Evolutionary conservation across 2,888 invertebrate genomes (phyloP).

Genomic region (Heliconius aoede): DNA sequence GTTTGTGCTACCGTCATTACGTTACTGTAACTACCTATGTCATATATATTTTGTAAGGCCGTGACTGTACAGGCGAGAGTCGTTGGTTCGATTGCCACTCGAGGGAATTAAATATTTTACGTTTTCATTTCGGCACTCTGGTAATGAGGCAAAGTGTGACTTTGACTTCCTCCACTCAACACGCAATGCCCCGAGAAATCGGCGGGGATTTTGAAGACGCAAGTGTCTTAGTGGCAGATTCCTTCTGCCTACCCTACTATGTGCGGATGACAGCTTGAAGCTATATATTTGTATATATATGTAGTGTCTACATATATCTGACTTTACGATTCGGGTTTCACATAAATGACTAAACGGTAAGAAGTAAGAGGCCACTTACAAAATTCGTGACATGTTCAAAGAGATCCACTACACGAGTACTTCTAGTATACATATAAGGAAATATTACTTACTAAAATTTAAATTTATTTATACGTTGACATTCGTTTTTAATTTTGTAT

Average conservation of each 20-base stretch:
- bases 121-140: too few relatives aligned
- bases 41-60: not conserved
- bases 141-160: too few relatives aligned
- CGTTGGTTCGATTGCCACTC: too few relatives aligned
- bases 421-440: not conserved
- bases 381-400: conserved; percentile 20
- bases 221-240: too few relatives aligned
- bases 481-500: not conserved
- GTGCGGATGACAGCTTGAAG: too few relatives aligned
- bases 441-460: not conserved
- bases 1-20: conserved; percentile 46
- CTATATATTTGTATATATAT: not conserved
- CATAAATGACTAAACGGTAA: conserved; percentile 12
- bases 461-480: not conserved
- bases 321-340: conserved; percentile 31
- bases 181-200: too few relatives aligned
- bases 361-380: conserved; percentile 17
- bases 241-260: too few relatives aligned
- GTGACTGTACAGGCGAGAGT: too few relatives aligned
- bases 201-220: too few relatives aligned
- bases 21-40: conserved; percentile 30
- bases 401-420: conserved; percentile 2
- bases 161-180: too few relatives aligned
- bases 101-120: too few relatives aligned
- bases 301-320: not conserved